phyloP scores from a whole-genome alignment of 2,888 invertebrate species.

The Nephrotoma appendiculata region DNA sequence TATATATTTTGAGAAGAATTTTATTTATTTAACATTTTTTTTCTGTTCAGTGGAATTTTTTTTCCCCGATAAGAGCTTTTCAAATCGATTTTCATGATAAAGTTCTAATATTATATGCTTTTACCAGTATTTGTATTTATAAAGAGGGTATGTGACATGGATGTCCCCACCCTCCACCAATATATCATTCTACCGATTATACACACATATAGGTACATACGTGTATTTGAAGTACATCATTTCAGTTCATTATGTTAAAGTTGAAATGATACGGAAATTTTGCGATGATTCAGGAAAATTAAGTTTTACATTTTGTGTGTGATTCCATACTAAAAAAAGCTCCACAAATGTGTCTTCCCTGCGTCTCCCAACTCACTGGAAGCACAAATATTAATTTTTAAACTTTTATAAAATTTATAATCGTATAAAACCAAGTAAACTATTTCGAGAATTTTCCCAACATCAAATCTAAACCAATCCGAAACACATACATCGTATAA shows the following conservation, averaged over 20 bases:
- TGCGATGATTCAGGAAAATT: neutral
- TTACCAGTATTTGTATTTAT: neutral
- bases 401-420: neutral
- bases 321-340: neutral
- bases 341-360: neutral
- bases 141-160: neutral
- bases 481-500: neutral
- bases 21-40: neutral
- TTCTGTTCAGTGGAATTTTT: neutral
- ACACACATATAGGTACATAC: neutral
- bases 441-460: neutral
- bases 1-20: neutral
- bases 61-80: neutral
- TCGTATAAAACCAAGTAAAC: too few relatives aligned
- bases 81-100: neutral
- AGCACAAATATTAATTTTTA: neutral
- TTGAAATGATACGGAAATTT: neutral
- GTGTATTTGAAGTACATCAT: neutral
- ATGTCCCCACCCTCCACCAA: neutral
- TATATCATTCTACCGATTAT: too few relatives aligned
- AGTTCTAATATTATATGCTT: neutral
- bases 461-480: neutral
- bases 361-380: neutral
- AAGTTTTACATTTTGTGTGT: neutral
- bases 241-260: neutral